Conservation (phyloP, 2,797 vertebrate species). For the Helostoma temminkii region DNA sequence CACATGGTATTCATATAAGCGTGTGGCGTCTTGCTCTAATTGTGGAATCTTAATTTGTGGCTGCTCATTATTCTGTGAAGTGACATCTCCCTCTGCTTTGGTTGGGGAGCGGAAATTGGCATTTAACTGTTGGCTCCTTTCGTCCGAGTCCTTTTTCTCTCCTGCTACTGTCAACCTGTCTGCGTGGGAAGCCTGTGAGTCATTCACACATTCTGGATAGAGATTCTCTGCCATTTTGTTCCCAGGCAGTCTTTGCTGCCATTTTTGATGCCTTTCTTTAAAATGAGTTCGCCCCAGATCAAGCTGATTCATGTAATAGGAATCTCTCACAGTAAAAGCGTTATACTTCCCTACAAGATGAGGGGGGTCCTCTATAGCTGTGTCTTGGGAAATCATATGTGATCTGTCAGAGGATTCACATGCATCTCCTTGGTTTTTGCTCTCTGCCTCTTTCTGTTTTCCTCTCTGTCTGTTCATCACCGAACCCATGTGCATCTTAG, state of each 20-base stretch:
- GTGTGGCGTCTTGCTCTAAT: slow-evolving; percentile 87
- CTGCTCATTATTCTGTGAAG: slow-evolving; percentile 82
- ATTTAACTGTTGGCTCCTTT: slow-evolving; percentile 86
- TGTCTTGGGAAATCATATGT: slow-evolving; percentile 81
- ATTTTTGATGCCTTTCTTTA: slow-evolving; percentile 91
- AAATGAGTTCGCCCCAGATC: slow-evolving; percentile 94
- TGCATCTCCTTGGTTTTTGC: slow-evolving; percentile 79
- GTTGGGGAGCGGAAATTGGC: slow-evolving; percentile 83
- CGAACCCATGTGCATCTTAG: slow-evolving; percentile 93
- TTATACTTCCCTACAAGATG: slow-evolving; percentile 89
- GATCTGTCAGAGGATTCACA: slow-evolving; percentile 83
- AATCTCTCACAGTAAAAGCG: slow-evolving; percentile 89
- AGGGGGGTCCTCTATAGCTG: slow-evolving; percentile 82
- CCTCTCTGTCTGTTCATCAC: slow-evolving; percentile 90
- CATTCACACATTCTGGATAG: slow-evolving; percentile 82
- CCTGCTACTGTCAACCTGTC: slow-evolving; percentile 86
- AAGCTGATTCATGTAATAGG: slow-evolving; percentile 90
- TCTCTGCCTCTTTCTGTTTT: slow-evolving; percentile 86
- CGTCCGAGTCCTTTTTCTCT: slow-evolving; percentile 81
- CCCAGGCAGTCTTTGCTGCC: slow-evolving; percentile 83
- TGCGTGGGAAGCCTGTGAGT: slow-evolving; percentile 85
- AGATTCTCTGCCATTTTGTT: slow-evolving; percentile 87
- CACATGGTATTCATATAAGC: slow-evolving; percentile 92
- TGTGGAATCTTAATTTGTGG: slow-evolving; percentile 83
- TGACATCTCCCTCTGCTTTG: slow-evolving; percentile 83